phyloP scores from a whole-genome alignment of 2,113 vertebrate species.

The Mobula hypostoma region DNA sequence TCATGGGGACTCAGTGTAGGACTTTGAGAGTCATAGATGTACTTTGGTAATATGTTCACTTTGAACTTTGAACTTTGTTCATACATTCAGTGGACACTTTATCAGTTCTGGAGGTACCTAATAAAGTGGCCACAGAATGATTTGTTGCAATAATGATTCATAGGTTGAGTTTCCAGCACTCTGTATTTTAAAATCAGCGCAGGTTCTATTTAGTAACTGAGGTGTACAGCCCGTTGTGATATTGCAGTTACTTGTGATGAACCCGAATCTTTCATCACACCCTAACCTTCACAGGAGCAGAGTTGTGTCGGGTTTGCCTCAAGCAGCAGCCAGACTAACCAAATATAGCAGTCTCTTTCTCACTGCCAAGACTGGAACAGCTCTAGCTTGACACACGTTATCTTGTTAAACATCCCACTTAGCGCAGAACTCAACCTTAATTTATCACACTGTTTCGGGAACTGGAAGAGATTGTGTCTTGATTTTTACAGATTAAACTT shows the following conservation, averaged over 20 bases:
- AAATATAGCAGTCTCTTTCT: not conserved
- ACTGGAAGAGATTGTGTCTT: not conserved
- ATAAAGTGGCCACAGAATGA: too few relatives aligned
- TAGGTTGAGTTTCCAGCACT: not conserved
- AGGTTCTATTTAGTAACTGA: not conserved
- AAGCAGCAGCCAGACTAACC: not conserved
- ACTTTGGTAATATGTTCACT: too few relatives aligned
- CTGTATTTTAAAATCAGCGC: not conserved
- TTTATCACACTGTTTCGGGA: not conserved
- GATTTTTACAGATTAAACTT: not conserved
- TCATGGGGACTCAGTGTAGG: too few relatives aligned
- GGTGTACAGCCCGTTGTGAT: not conserved
- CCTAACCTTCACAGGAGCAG: not conserved
- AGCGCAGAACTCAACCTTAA: not conserved
- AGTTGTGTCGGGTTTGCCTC: not conserved
- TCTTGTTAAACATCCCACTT: conserved; percentile 10
- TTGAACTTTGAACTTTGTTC: too few relatives aligned
- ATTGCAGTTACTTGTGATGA: not conserved
- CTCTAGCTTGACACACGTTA: not conserved
- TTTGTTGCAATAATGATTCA: not conserved
- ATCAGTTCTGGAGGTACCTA: too few relatives aligned
- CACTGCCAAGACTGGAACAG: not conserved
- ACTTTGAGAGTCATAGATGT: too few relatives aligned
- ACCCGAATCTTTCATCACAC: not conserved
- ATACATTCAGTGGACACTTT: too few relatives aligned